Evolutionary conservation across 2,888 invertebrate species (phyloP).

Genomic region (Augiades crinisus): DNA sequence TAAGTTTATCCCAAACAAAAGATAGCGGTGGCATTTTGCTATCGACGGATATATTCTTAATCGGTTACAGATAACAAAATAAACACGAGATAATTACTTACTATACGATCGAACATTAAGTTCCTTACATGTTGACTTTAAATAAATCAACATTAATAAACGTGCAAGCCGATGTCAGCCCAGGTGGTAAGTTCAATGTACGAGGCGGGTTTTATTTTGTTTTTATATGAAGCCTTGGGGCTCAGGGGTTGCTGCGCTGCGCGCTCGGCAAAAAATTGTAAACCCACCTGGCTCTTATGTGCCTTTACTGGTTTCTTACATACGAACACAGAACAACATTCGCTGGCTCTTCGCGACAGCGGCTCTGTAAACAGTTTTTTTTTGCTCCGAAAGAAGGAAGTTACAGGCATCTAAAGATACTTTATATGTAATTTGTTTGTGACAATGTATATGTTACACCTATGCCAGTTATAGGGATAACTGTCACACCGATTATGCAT

Average conservation of each 20-base stretch:
- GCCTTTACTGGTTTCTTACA: not conserved
- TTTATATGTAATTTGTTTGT: too few species aligned
- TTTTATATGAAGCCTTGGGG: conserved; percentile 53
- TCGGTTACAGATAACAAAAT: not conserved
- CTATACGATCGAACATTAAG: not conserved
- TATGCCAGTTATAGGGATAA: too few species aligned
- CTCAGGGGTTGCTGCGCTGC: conserved; percentile 47
- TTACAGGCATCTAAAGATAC: too few species aligned
- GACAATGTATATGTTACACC: too few species aligned
- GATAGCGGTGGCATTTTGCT: too few species aligned
- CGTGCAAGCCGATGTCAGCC: conserved; percentile 32
- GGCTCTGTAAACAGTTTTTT: too few species aligned
- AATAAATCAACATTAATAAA: conserved; percentile 14
- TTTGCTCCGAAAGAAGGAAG: too few species aligned
- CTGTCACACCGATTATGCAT: too few species aligned
- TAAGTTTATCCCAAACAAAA: too few species aligned
- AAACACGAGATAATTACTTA: not conserved
- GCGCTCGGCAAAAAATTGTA: conserved; percentile 43
- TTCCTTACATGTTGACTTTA: not conserved
- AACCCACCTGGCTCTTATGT: conserved; percentile 54
- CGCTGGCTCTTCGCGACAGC: too few species aligned
- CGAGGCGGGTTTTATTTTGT: conserved; percentile 63
- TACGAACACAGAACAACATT: not conserved
- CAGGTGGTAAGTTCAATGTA: conserved; percentile 72
- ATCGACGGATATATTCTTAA: too few species aligned